Evolutionary conservation across 2,797 vertebrate genomes (phyloP).

Genomic region (Coccyzus lansbergi): DNA sequence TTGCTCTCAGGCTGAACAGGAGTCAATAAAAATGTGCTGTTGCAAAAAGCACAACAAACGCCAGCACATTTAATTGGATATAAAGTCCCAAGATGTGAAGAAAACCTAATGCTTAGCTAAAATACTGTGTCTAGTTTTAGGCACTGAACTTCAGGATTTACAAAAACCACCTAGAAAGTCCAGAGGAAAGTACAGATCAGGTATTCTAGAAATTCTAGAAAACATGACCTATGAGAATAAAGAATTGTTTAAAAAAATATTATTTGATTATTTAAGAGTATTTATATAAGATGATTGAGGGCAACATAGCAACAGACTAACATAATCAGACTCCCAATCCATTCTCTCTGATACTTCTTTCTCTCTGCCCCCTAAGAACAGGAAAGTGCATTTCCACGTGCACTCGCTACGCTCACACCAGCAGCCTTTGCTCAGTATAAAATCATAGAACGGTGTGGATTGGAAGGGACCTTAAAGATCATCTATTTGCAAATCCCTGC

Average conservation of each 20-base stretch:
- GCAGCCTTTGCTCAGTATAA: not conserved
- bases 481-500: too few species aligned
- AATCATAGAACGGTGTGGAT: too few species aligned
- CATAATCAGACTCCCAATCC: too few species aligned
- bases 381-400: rapidly evolving
- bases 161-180: not conserved
- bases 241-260: not conserved
- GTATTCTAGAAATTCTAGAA: not conserved
- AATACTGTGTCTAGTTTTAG: not conserved
- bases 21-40: not conserved
- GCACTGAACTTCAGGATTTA: not conserved
- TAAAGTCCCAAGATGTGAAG: not conserved
- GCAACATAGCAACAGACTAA: not conserved
- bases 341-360: not conserved
- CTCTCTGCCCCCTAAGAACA: not conserved
- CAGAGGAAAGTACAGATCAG: not conserved
- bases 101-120: not conserved
- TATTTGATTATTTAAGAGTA: not conserved
- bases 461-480: too few species aligned
- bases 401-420: rapidly evolving
- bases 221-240: not conserved
- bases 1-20: not conserved
- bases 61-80: not conserved
- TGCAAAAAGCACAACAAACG: not conserved
- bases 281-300: not conserved